A percentile compares a stretch with the other conserved stretches of the same genome.
These are phyloP conservation scores for Drosophila lacicola DNA, from an alignment of 2,888 invertebrate genomes.

Conservation along the genomic window DNA sequence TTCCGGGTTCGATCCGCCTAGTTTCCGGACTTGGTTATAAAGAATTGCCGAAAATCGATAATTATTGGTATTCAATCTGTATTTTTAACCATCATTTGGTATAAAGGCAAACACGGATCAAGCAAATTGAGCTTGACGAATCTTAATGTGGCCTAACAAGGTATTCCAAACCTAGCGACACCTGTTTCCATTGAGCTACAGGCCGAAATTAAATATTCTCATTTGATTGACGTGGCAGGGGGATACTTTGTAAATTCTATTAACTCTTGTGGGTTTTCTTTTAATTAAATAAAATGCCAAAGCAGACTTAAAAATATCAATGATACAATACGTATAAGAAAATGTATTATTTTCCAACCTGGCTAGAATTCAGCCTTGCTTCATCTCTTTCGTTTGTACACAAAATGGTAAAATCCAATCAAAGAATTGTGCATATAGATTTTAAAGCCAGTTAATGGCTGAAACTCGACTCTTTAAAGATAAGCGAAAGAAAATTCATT, in stretches of 20 bases:
- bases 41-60: no score
- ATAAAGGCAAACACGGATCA: no score
- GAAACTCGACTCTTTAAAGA: not conserved
- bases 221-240: not conserved
- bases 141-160: no score
- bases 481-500: not conserved
- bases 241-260: not conserved
- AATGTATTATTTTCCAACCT: no score
- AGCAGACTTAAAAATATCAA: not conserved
- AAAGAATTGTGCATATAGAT: not conserved
- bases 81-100: no score
- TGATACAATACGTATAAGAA: not conserved
- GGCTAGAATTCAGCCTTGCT: no score
- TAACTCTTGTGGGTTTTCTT: not conserved
- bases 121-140: no score
- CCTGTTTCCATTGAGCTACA: no score
- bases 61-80: no score
- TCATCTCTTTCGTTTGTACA: not conserved
- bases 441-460: not conserved
- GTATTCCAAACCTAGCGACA: no score
- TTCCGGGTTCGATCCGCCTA: no score
- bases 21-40: no score
- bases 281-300: not conserved
- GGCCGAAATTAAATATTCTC: not conserved
- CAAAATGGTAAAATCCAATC: not conserved